Evolutionary conservation across 2,888 invertebrate genomes (phyloP).

Genomic region (Oligia strigilis): DNA sequence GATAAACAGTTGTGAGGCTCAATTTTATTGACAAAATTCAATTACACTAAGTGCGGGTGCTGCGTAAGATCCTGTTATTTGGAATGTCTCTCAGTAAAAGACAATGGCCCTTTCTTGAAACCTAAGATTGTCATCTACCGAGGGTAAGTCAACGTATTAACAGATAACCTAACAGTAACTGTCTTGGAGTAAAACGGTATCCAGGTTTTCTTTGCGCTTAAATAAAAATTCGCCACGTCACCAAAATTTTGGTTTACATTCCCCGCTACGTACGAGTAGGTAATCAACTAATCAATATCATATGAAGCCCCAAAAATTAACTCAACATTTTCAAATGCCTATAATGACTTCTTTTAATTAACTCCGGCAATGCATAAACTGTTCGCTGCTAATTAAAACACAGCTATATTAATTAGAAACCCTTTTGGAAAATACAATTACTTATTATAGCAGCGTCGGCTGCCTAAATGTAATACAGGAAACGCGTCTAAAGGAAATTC

Average conservation of each 20-base stretch:
- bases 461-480: conserved; percentile 66
- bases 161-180: conserved; percentile 24
- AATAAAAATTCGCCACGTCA: background rate
- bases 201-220: background rate
- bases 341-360: conserved; percentile 66
- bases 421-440: conserved; percentile 74
- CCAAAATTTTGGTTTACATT: background rate
- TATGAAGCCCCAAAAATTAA: conserved; percentile 49
- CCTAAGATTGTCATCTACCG: conserved; percentile 22
- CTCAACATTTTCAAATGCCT: conserved; percentile 41
- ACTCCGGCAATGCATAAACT: conserved; percentile 65
- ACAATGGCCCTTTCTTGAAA: conserved; percentile 35
- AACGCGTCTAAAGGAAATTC: conserved; percentile 66
- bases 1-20: conserved; percentile 17
- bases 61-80: conserved; percentile 36
- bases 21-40: conserved; percentile 39
- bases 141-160: conserved; percentile 1
- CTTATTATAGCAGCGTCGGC: conserved; percentile 65
- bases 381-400: conserved; percentile 73
- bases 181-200: background rate
- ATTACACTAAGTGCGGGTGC: conserved; percentile 28
- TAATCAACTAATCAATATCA: conserved; percentile 46
- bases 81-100: conserved; percentile 42
- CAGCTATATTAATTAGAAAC: conserved; percentile 73
- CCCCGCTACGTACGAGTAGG: background rate